These are phyloP conservation scores for Zaprionus vittiger DNA, from an alignment of 1,140 invertebrate species.

Conservation along the genomic window DNA sequence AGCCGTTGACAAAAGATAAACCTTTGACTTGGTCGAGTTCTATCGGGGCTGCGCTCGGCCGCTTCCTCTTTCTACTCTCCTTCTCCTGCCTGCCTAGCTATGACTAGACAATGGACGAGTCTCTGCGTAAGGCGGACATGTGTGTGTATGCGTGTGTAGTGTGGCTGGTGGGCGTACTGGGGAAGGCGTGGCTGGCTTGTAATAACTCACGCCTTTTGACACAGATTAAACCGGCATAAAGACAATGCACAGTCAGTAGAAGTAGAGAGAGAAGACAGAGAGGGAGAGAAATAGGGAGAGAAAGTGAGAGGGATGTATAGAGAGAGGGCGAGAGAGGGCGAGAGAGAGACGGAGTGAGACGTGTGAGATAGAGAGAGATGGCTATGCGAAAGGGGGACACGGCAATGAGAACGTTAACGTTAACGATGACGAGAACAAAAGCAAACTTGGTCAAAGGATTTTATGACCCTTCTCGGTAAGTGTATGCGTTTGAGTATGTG, in stretches of 20 bases:
- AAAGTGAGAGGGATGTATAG: too few relatives aligned
- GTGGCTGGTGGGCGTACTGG: constrained; percentile 15
- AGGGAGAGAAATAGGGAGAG: not conserved
- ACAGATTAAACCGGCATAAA: constrained; percentile 79
- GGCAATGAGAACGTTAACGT: constrained; percentile 23
- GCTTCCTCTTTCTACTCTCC: not conserved
- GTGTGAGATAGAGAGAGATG: not conserved
- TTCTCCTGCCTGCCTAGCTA: constrained; percentile 15
- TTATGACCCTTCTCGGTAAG: constrained; percentile 50
- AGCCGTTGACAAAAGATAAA: constrained; percentile 78
- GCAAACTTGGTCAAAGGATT: constrained; percentile 59
- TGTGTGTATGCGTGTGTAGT: constrained; percentile 16
- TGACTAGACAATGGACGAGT: constrained; percentile 48
- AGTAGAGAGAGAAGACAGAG: constrained; percentile 9
- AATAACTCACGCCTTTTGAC: constrained; percentile 83
- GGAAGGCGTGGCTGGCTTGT: constrained; percentile 66
- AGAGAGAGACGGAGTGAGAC: not conserved
- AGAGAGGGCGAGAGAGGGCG: constrained; percentile 4
- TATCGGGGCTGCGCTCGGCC: constrained; percentile 18
- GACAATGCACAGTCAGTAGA: constrained; percentile 45
- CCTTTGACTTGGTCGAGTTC: constrained; percentile 67
- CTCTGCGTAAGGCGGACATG: constrained; percentile 31
- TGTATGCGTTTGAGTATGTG: constrained; percentile 7
- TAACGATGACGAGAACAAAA: constrained; percentile 52
- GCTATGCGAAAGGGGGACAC: constrained; percentile 19